A percentile compares a stretch with the other conserved stretches of the same genome.
Evolutionary conservation across 2,888 invertebrate species (phyloP).

Genomic region (Ochlodes sylvanus): DNA sequence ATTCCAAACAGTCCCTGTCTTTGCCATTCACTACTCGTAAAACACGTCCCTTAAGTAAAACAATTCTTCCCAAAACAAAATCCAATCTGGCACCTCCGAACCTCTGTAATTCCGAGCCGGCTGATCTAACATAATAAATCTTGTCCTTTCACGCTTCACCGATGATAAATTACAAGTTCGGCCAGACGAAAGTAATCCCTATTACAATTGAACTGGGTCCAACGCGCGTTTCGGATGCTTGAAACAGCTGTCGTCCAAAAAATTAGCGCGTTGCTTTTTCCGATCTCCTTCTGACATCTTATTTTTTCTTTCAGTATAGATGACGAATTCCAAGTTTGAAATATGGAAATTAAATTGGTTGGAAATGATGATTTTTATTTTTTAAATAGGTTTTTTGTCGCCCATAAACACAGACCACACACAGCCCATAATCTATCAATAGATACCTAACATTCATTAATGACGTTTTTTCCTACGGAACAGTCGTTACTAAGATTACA

Average conservation of each 20-base stretch:
- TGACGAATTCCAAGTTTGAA: background rate
- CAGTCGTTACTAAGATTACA: too few species aligned
- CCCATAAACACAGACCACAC: too few species aligned
- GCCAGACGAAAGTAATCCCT: constrained; percentile 40
- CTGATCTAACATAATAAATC: constrained; percentile 51
- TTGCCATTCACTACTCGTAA: background rate
- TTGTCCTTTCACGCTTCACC: constrained; percentile 43
- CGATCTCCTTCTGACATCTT: constrained; percentile 18
- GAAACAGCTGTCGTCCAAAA: constrained; percentile 9
- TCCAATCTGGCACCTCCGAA: constrained; percentile 22
- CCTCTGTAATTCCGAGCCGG: constrained; percentile 44
- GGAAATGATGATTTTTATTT: background rate
- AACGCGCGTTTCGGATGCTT: background rate
- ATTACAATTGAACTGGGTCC: constrained; percentile 19
- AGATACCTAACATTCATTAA: too few species aligned
- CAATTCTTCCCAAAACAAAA: constrained; percentile 24
- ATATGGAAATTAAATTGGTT: background rate
- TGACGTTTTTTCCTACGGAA: too few species aligned
- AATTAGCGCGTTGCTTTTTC: constrained; percentile 20
- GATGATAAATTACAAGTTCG: constrained; percentile 44
- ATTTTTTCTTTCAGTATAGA: constrained; percentile 9
- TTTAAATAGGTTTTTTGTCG: too few species aligned
- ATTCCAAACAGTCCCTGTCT: background rate
- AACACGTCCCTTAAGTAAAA: constrained; percentile 14
- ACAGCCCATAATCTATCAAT: too few species aligned